Percentiles rank a stretch among this genome's conserved stretches.
Conservation (phyloP, 2,797 vertebrate genomes). For the Acipenser oxyrinchus region DNA sequence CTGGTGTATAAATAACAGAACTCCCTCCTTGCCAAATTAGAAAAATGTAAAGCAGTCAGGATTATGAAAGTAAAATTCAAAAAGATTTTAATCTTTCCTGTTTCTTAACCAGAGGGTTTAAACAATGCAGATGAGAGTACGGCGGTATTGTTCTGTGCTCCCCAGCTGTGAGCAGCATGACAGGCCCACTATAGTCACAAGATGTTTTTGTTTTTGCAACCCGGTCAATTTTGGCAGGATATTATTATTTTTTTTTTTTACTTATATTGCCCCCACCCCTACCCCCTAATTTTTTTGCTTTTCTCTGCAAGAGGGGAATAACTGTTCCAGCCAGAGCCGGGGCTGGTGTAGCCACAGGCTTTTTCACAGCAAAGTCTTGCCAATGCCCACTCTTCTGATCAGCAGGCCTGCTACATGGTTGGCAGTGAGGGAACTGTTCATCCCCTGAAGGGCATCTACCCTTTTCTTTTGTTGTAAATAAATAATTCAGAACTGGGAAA, state of each 20-base stretch:
- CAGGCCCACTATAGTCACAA: no score
- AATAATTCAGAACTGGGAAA: no score
- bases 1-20: conserved; percentile 96
- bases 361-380: conserved; percentile 50
- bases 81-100: conserved; percentile 27
- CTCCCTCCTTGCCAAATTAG: conserved; percentile 81
- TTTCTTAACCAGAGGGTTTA: conserved; percentile 32
- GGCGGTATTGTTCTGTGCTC: conserved; percentile 11
- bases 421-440: conserved; percentile 46
- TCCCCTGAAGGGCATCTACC: conserved; percentile 34
- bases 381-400: conserved; percentile 52
- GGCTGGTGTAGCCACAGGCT: conserved; percentile 57
- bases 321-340: conserved; percentile 30
- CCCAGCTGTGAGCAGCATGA: background rate
- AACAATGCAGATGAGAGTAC: conserved; percentile 37
- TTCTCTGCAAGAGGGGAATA: no score
- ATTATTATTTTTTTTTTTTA: no score
- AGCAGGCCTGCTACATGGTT: conserved; percentile 59
- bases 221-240: background rate
- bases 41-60: conserved; percentile 74
- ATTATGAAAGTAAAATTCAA: conserved; percentile 50
- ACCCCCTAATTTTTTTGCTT: no score
- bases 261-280: no score
- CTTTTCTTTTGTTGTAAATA: background rate
- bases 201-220: background rate